Base-by-base conservation (phyloP, 1,140 invertebrate species). In the Drosophila nigrodunni region DNA sequence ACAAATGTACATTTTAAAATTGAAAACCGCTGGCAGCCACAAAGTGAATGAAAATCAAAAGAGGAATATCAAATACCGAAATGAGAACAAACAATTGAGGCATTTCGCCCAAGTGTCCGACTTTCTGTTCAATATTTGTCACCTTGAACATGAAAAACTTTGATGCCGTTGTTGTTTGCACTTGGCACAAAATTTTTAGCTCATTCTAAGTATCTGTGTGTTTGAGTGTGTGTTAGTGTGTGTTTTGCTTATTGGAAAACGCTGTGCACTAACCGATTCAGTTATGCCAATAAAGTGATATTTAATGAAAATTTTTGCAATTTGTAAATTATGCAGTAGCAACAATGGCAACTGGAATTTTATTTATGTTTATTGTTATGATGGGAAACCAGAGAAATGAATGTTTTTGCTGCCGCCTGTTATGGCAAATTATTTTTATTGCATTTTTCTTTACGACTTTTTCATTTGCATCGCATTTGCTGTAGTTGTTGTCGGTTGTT, bases 41-140 rank as follows among this genome's bases (percentile, higher is more conserved):
- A 47, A 76, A 43, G 44, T 44, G 18, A 65, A 59, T 52, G 15
- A 41, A 72, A 54, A 54, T 52, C 41, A 64, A 41, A 64, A 35
- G 35, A 15, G 11, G 61, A 57, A 54, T n/a, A 41, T 41, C 25
- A 55, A 34, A 44, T 35, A 46, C 30, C 39, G 65, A 82, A 88
- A 78, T 77, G 74, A 89, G 85, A 74, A 60, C 80, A 83, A 83
- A 78, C 67, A 59, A 70, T 70, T 82, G 78, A 74, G 77, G 72
- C 82, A 88, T 72, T 82, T 86, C 82, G 78, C 83, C 82, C 76
- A 71, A 82, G 72, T 82, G 82, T 80, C 70, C 65, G 70, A 58
- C 35, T 13, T 35, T 65, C 67, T 73, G 43, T 55, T 60, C 62
- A 71, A 61, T 74, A 66, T 74, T 85, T 78, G 77, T 82, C 77